A percentile compares a stretch with the other conserved stretches of the same genome.
These are phyloP conservation scores for Equus quagga DNA, from an alignment of 2,113 vertebrate species.

Conservation along the genomic window DNA sequence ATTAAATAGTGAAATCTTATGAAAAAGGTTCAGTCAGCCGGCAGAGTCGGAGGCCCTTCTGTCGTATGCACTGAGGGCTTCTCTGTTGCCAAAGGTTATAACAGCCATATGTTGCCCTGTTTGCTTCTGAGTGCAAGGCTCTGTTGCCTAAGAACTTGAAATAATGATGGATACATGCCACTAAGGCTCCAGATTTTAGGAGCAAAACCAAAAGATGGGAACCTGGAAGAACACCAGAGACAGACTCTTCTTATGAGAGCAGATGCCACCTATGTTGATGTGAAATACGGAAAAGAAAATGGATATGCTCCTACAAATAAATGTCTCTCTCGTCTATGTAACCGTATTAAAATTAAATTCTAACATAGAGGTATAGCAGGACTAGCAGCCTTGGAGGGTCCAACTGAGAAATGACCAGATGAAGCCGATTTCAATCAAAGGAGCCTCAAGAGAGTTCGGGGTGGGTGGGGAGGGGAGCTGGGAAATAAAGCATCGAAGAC, in stretches of 20 bases:
- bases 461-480: background rate
- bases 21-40: background rate
- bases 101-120: background rate
- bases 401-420: constrained; percentile 10
- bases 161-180: background rate
- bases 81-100: background rate
- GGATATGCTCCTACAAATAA: background rate
- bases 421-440: constrained; percentile 59
- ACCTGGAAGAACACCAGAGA: background rate
- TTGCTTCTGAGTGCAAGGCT: background rate
- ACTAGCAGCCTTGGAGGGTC: background rate
- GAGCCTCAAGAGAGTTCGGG: background rate
- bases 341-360: constrained; percentile 41
- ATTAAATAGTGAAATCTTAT: constrained; percentile 51
- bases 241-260: background rate
- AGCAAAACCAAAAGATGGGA: background rate
- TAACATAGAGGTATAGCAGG: constrained; percentile 10
- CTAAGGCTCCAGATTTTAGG: background rate
- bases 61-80: background rate
- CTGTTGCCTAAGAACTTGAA: background rate
- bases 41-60: background rate
- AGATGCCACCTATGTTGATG: background rate
- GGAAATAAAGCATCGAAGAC: background rate
- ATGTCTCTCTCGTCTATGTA: background rate
- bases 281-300: constrained; percentile 18